Percentiles rank a stretch among this genome's conserved stretches.
phyloP scores from a whole-genome alignment of 2,888 invertebrate species.

The Apotomis betuletana region DNA sequence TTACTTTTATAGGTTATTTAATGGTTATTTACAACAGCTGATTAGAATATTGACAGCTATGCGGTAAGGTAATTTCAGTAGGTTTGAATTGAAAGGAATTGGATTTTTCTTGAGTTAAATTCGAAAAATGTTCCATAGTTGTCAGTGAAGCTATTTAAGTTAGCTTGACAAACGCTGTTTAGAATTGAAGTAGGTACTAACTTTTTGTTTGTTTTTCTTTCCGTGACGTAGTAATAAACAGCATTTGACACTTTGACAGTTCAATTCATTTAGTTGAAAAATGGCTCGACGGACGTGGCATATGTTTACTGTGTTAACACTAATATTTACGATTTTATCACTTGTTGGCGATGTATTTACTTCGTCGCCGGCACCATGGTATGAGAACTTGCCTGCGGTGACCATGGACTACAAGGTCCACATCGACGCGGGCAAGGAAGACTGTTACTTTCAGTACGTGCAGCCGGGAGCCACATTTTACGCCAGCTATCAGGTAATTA shows the following conservation, averaged over 20 bases:
- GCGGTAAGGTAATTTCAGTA: background rate
- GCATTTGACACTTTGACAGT: constrained; percentile 18
- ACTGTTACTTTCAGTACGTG: constrained; percentile 97
- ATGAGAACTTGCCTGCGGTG: constrained; percentile 94
- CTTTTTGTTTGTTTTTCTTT: constrained; percentile 29
- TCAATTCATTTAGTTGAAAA: constrained; percentile 54
- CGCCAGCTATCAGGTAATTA: constrained; percentile 94
- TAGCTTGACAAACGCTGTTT: background rate
- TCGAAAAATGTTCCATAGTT: constrained; percentile 10
- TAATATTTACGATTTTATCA: constrained; percentile 80
- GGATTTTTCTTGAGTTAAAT: background rate
- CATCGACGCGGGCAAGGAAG: constrained; percentile 95
- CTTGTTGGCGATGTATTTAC: constrained; percentile 77
- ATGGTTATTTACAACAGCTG: constrained; percentile 28
- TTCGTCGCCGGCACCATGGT: constrained; percentile 88
- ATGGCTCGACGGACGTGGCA: constrained; percentile 83
- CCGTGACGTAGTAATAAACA: constrained; percentile 35
- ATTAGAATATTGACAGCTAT: background rate
- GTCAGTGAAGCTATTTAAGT: constrained; percentile 23
- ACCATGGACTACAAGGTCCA: constrained; percentile 98
- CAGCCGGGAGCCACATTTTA: constrained; percentile 96
- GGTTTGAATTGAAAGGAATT: background rate
- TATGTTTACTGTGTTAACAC: constrained; percentile 72
- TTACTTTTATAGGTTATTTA: constrained; percentile 30
- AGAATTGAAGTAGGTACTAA: background rate